Base-by-base conservation (phyloP, 2,113 vertebrate species). In the Pluvialis apricaria region DNA sequence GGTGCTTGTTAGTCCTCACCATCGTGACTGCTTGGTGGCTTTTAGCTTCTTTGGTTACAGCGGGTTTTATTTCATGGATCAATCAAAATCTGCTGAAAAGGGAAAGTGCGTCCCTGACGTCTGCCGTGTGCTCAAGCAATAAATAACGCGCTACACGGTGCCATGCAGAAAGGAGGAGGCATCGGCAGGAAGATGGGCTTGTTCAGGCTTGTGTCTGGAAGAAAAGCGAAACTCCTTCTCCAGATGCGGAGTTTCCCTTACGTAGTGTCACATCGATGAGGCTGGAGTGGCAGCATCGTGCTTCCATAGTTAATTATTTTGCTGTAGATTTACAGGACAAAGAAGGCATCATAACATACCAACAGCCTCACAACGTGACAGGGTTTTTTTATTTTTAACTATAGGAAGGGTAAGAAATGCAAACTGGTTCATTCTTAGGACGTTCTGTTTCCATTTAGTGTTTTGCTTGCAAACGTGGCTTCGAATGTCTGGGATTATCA, bases 401-500 rank as follows among this genome's bases (percentile, higher is more conserved):
- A 68, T 49, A 73, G 45, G 73, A 70, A 91, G 78, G 29, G 64
- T 68, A 76, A 81, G 65, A 64, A 70, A 64, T 9, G 14, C 77
- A 79, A 92, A 80, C 20, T 60, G 72, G 57, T 76, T 55, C 52
- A 94, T 82, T 95, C 68, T 81, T 66, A 51, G 15, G 80, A 69
- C 2, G 13, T 88, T 92, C 88, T 94, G 94, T 91, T 97, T 96
- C 92, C 90, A 83, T 84, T 92, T 91, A 84, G 84, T 22, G 77
- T 52, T 96, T 94, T 93, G 62, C 86, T 88, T 95, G 90, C 90
- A 95, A 92, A 95, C 18, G 60, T 89, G 93, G 88, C 86, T 96
- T 90, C 49, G 82, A 49, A 92, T 94, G 93, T 86, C 88, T 84
- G 81, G 69, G 92, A 91, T 94, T 92, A 95, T 97, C 92, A 72